phyloP scores from a whole-genome alignment of 2,888 invertebrate species.

The Caenorhabditis virilis region DNA sequence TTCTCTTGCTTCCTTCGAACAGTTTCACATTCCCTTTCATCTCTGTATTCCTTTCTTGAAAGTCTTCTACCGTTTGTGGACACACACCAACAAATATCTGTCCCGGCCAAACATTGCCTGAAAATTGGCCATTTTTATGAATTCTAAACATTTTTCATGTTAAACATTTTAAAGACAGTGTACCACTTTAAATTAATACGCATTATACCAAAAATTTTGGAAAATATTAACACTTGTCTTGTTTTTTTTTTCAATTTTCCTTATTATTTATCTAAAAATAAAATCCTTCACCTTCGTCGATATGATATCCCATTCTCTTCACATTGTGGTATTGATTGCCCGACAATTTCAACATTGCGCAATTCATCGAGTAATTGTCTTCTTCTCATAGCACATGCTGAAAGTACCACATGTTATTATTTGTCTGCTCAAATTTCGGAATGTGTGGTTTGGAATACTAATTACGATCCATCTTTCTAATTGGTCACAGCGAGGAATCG shows the following conservation, averaged over 20 bases:
- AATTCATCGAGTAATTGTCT: constrained; percentile 34
- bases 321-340: constrained; percentile 43
- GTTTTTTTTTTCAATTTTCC: too few species aligned
- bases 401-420: too few species aligned
- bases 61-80: constrained; percentile 30
- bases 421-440: too few species aligned
- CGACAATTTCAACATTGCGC: constrained; percentile 37
- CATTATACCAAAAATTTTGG: too few species aligned
- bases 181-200: too few species aligned
- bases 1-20: constrained; percentile 36
- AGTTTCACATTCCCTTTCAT: constrained; percentile 37
- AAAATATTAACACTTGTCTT: too few species aligned
- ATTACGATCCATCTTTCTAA: too few species aligned
- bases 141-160: not conserved
- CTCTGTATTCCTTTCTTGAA: constrained; percentile 15
- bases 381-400: constrained; percentile 36
- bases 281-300: constrained; percentile 22
- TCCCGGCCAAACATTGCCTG: constrained; percentile 50
- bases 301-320: constrained; percentile 34
- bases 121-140: constrained; percentile 2
- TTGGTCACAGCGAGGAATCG: too few species aligned
- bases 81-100: constrained; percentile 49
- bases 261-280: not conserved
- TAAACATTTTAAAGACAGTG: too few species aligned
- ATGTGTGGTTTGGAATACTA: too few species aligned